Evolutionary conservation across 2,888 invertebrate species (phyloP).

Genomic region (Lapara coniferarum): DNA sequence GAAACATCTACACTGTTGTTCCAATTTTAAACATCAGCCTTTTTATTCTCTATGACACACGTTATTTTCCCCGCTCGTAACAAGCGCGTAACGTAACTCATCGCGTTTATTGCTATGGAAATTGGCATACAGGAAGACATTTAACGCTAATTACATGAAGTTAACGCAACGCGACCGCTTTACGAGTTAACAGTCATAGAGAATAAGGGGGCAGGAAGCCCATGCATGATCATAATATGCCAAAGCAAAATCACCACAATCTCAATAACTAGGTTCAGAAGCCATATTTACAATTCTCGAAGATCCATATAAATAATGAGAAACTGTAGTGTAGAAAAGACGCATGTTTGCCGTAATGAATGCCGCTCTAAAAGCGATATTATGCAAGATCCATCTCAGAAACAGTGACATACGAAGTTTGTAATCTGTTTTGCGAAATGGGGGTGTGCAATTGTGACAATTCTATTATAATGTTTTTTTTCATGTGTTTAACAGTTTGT

Average conservation of each 20-base stretch:
- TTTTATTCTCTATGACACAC: too few relatives aligned
- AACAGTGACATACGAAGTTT: slow-evolving; percentile 42
- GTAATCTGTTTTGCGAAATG: slow-evolving; percentile 19
- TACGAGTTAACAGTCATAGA: too few relatives aligned
- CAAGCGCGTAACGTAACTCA: too few relatives aligned
- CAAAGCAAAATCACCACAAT: not conserved
- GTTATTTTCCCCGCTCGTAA: too few relatives aligned
- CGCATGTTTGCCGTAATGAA: slow-evolving; percentile 55
- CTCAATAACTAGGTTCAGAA: too few relatives aligned
- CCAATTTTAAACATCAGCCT: too few relatives aligned
- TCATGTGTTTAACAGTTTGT: not conserved
- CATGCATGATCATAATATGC: not conserved
- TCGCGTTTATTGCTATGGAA: too few relatives aligned
- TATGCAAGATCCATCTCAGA: slow-evolving; percentile 52
- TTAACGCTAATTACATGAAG: too few relatives aligned
- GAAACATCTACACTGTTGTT: too few relatives aligned
- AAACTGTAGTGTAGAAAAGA: slow-evolving; percentile 42
- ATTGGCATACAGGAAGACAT: too few relatives aligned
- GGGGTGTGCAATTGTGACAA: not conserved
- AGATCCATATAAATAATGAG: not conserved
- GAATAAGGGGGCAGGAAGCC: too few relatives aligned
- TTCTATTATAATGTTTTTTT: slow-evolving; percentile 12
- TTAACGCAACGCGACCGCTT: too few relatives aligned
- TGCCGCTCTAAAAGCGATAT: slow-evolving; percentile 60
- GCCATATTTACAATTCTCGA: not conserved